Base-by-base conservation (phyloP, 2,113 vertebrate species). In the Aplodontia rufa region DNA sequence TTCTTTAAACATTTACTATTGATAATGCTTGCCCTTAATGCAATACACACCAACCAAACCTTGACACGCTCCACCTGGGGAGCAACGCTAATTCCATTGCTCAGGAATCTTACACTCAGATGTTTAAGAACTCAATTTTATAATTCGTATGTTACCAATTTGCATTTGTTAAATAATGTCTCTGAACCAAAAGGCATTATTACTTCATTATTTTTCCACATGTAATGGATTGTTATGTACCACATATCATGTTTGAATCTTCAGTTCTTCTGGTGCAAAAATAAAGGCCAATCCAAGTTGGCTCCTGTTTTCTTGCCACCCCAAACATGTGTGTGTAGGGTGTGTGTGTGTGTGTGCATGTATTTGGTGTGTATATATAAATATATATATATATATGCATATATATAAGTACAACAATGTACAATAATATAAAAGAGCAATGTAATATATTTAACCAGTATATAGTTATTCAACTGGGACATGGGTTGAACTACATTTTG, bases 391-490 rank as follows among this genome's bases (percentile, higher is more conserved):
- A n/a, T n/a, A n/a, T n/a, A n/a, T n/a, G n/a, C n/a, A n/a, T n/a
- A 58, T 10, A 60, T 10, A 60, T 28, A 11, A 26, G 11, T 28
- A 28, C 4, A 28, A 22, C 58, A 60, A 60, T 20, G 6, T 3
- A 10, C 40, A 24, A 4, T 5, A 24, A 8, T 22, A 22, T 8
- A 68, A 24, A 22, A 24, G 0, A 6, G 5, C 4, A 14, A 22
- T n/a, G 2, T 0, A 0, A 26, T 51, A 12, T 16, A 28, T 49
- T 30, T 82, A 17, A 26, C 3, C 1, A 16, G 22, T 45, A 68
- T 32, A 13, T 37, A 17, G 62, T 17, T 62, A 3, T 17, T 45
- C 19, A 60, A 42, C 11, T 60, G n/a, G 37, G 14, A 0, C 17
- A 51, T 4, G 26, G 14, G 10, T 16, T 53, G 24, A 47, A 49